Evolutionary conservation across 1,140 invertebrate genomes (phyloP), one percentile per base, ranked within the genome.

Genomic region (Brachionus rotundiformis): DNA sequence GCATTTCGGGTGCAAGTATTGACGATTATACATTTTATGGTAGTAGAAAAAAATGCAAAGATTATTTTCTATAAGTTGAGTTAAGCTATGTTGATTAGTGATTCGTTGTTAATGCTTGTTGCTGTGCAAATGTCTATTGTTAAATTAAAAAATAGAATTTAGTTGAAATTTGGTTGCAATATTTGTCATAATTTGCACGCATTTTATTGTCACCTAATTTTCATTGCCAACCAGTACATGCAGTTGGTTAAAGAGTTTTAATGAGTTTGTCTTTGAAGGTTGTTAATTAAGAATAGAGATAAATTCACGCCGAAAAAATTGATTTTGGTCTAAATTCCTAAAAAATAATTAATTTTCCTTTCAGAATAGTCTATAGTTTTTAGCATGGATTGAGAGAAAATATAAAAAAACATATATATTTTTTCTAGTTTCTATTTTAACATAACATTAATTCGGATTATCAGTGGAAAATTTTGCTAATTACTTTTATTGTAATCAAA

Each of bases 71-170:
- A 19, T 54, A 19, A 54, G 47, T 54, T 54, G 47, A 54, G 47
- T 16, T 54, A 54, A 54, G 47, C 47, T 54, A 54, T 54, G 47
- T 54, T 54, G 47, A 54, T 54, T 54, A 54, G 47, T 25, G 47
- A 19, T 54, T 54, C 19, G 47, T 54, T 54, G 47, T 54, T 54
- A 19, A 54, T 54, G 47, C 47, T 54, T 54, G 47, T 54, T 54
- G 47, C 47, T 19, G 47, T 54, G 47, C 47, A 54, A 54, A 54
- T 54, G 19, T 25, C 8, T 6, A 19, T 16, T 54, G 47, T 19
- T 54, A 19, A 19, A 54, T 54, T 25, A 25, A 1, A 19, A 54
- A 54, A 19, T 25, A 54, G 8, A 16, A 23, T n/a, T n/a, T n/a
- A n/a, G n/a, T n/a, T n/a, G 19, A 25, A 25, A 19, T 54, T 54